Conservation (phyloP, 2,113 vertebrate genomes). For the Poicephalus gulielmi region DNA sequence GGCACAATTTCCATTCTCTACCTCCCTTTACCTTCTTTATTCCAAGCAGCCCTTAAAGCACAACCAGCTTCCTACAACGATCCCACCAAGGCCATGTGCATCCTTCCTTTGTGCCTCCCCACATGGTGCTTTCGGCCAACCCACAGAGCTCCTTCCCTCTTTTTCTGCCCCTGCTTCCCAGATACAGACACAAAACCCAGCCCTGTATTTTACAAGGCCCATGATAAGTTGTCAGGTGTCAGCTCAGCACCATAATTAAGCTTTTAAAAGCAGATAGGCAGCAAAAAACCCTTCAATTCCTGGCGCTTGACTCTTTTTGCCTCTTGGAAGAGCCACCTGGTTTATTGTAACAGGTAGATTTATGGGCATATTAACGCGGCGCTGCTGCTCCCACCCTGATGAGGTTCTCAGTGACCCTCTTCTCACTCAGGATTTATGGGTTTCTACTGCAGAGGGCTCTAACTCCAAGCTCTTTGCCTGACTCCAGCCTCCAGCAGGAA, state of each 20-base stretch:
- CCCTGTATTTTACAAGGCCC: neutral
- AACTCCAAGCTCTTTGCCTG: neutral
- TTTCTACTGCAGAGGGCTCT: neutral
- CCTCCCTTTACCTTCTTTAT: neutral
- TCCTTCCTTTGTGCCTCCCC: neutral
- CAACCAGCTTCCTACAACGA: rapidly evolving
- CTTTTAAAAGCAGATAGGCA: neutral
- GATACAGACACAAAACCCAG: neutral
- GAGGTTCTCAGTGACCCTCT: constrained; percentile 58
- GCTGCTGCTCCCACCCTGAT: constrained; percentile 55
- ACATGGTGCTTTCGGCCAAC: rapidly evolving
- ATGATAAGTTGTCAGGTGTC: neutral
- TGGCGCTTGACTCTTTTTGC: neutral
- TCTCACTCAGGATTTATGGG: neutral
- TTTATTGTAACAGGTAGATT: constrained; percentile 36
- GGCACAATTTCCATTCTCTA: neutral
- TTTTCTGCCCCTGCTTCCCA: neutral
- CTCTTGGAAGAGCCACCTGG: constrained; percentile 52
- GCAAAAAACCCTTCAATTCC: neutral
- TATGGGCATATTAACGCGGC: constrained; percentile 28
- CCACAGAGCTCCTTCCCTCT: neutral
- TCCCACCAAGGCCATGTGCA: rapidly evolving
- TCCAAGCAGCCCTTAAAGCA: neutral
- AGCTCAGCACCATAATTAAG: neutral
- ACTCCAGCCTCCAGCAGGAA: neutral